Conservation (phyloP, 2,113 vertebrate genomes). For the Oryzias woworae region DNA sequence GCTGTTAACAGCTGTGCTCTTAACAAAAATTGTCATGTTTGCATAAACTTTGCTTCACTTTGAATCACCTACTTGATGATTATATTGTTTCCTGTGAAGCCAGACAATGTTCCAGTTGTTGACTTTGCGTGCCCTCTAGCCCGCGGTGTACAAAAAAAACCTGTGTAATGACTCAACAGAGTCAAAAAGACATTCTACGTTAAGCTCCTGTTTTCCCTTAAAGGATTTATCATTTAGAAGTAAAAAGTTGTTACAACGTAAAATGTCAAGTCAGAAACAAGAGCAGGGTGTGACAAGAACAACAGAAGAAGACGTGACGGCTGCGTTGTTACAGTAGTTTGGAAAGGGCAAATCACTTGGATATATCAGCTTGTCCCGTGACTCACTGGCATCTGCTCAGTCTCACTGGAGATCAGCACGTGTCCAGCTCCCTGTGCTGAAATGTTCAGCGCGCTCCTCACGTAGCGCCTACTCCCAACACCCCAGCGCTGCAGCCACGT, state of each 20-base stretch:
- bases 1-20: slow-evolving; percentile 44
- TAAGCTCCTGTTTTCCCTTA: slow-evolving; percentile 2
- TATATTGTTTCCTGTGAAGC: slow-evolving; percentile 56
- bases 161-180: slow-evolving; percentile 42
- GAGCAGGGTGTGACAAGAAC: slow-evolving; percentile 14
- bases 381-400: slow-evolving; percentile 41
- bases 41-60: slow-evolving; percentile 44
- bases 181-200: slow-evolving; percentile 9
- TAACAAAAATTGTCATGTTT: slow-evolving; percentile 43
- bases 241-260: neutral
- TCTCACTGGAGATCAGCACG: slow-evolving; percentile 37
- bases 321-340: slow-evolving; percentile 21
- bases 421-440: slow-evolving; percentile 12
- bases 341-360: slow-evolving; percentile 20
- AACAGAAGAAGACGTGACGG: slow-evolving; percentile 20
- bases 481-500: slow-evolving; percentile 1
- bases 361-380: slow-evolving; percentile 20
- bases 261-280: slow-evolving; percentile 5
- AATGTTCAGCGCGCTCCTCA: neutral
- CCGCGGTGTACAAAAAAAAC: slow-evolving; percentile 38
- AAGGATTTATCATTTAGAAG: slow-evolving; percentile 5
- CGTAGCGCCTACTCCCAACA: neutral
- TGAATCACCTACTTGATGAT: slow-evolving; percentile 50
- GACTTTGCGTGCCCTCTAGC: slow-evolving; percentile 25
- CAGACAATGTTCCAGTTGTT: slow-evolving; percentile 54